phyloP scores from a whole-genome alignment of 1,140 invertebrate genomes.

The Apis florea region DNA sequence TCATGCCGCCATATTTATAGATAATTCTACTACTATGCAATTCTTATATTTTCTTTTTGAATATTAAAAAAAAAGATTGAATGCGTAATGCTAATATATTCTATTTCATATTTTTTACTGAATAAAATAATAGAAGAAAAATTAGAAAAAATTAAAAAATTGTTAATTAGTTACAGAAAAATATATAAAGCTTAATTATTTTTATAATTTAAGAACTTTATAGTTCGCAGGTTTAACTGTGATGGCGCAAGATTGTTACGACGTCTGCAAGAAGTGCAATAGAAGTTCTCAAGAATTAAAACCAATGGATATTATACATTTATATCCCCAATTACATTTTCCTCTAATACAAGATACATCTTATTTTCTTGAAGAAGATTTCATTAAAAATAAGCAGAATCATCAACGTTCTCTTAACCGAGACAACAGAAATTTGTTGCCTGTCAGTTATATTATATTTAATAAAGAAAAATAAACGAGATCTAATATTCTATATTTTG shows the following conservation, averaged over 20 bases:
- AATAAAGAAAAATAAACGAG: not conserved
- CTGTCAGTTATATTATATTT: conserved; percentile 50
- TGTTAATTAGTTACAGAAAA: not conserved
- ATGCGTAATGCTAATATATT: not conserved
- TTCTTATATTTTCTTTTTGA: too few relatives aligned
- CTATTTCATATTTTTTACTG: not conserved
- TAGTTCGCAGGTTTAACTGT: conserved; percentile 15
- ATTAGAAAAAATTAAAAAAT: not conserved
- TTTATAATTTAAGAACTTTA: conserved; percentile 47
- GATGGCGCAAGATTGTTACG: conserved; percentile 30
- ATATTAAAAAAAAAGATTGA: too few relatives aligned
- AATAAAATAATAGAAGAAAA: not conserved
- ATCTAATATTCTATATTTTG: not conserved
- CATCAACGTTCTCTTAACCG: conserved; percentile 36
- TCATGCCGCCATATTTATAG: not conserved
- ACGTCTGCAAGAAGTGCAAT: conserved; percentile 50
- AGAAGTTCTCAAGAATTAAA: conserved; percentile 2
- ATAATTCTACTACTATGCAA: not conserved
- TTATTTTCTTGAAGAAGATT: conserved; percentile 57
- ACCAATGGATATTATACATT: not conserved
- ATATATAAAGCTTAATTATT: not conserved
- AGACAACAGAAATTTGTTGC: conserved; percentile 56
- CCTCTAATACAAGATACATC: conserved; percentile 17
- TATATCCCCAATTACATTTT: not conserved
- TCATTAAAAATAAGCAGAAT: conserved; percentile 18